A percentile compares a stretch with the other conserved stretches of the same genome.
These are phyloP conservation scores for Oscheius sp. DNA, from an alignment of 2,888 invertebrate genomes.

Conservation along the genomic window DNA sequence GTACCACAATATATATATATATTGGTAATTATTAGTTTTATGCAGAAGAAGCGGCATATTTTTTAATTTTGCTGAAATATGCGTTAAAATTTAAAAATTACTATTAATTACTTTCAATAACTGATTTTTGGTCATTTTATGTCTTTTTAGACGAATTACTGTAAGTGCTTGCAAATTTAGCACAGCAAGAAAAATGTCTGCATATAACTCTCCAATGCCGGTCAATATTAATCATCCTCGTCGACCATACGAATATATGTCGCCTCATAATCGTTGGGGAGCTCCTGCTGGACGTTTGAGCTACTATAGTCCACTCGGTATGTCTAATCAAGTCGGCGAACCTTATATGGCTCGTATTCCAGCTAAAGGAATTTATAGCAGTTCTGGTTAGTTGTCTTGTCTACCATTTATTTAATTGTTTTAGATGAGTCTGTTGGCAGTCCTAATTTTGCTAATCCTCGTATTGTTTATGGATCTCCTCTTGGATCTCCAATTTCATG, in stretches of 20 bases:
- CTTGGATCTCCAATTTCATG: slow-evolving; percentile 4
- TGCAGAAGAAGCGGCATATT: no score
- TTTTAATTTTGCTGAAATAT: no score
- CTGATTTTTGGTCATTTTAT: neutral
- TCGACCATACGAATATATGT: neutral
- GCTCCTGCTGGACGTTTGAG: slow-evolving; percentile 25
- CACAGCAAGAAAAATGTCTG: slow-evolving; percentile 2
- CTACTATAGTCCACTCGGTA: slow-evolving; percentile 10
- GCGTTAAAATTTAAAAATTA: no score
- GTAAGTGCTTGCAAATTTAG: slow-evolving; percentile 6
- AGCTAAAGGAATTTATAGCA: slow-evolving; percentile 1
- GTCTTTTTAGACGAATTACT: neutral
- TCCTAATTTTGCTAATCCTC: slow-evolving; percentile 5
- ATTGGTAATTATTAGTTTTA: no score
- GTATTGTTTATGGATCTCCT: slow-evolving; percentile 7
- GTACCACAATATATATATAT: no score
- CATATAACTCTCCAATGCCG: slow-evolving; percentile 3
- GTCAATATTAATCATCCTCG: slow-evolving; percentile 3
- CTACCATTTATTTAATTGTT: no score
- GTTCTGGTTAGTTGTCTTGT: neutral
- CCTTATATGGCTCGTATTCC: neutral
- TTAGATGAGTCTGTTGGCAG: neutral
- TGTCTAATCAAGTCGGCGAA: neutral
- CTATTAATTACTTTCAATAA: neutral
- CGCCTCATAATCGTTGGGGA: slow-evolving; percentile 10